Evolutionary conservation across 2,113 vertebrate genomes (phyloP).

Genomic region (Lathamus discolor): DNA sequence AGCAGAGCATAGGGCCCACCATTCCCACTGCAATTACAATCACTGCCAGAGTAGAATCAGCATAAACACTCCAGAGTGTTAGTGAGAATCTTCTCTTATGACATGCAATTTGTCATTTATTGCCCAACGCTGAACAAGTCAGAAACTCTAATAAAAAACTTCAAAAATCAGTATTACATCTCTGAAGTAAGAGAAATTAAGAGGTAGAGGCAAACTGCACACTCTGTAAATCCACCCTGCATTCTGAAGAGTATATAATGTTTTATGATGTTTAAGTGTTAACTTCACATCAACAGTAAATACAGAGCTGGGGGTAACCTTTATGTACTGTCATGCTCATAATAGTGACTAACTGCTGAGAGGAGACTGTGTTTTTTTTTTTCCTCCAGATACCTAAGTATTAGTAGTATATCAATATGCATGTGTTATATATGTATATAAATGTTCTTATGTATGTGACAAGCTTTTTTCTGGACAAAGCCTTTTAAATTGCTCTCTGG

Average conservation of each 20-base stretch:
- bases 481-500: background rate
- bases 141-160: background rate
- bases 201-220: background rate
- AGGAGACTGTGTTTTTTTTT: background rate
- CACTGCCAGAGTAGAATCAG: background rate
- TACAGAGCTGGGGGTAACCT: background rate
- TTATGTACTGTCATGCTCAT: background rate
- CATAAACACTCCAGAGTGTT: background rate
- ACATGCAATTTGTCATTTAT: background rate
- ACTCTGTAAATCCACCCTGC: background rate
- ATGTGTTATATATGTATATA: background rate
- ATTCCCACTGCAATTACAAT: background rate
- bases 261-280: background rate
- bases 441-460: accelerated
- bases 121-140: accelerated
- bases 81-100: background rate
- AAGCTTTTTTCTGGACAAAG: background rate
- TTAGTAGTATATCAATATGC: background rate
- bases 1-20: background rate
- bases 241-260: background rate
- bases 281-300: background rate
- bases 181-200: background rate
- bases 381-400: background rate
- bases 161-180: background rate
- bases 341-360: background rate